Conservation (phyloP, 2,797 vertebrate genomes). For the Lophotriccus pileatus region DNA sequence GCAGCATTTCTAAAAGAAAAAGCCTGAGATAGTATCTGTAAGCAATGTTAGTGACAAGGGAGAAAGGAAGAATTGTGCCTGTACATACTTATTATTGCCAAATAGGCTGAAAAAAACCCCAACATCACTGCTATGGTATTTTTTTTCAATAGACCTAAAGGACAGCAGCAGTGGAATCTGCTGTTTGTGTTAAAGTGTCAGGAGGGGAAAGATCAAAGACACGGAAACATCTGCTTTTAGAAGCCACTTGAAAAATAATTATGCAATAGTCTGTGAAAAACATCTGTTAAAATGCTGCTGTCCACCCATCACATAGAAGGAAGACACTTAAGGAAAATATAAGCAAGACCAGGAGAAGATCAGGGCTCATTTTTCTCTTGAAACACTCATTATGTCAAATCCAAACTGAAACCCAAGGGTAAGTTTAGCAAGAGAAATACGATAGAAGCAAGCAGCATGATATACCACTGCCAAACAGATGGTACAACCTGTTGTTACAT, state of each 20-base stretch:
- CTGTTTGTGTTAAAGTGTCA: constrained; percentile 62
- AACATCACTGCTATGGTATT: constrained; percentile 17
- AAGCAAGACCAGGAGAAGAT: background rate
- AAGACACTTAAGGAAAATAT: constrained; percentile 15
- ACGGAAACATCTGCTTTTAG: constrained; percentile 58
- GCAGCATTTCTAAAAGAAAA: background rate
- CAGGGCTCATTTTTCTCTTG: background rate
- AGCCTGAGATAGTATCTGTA: constrained; percentile 5
- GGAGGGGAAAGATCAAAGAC: constrained; percentile 52
- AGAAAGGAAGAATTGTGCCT: background rate
- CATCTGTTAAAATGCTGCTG: constrained; percentile 49
- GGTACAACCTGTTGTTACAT: constrained; percentile 47
- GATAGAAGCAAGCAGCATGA: background rate
- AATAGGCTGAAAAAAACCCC: background rate
- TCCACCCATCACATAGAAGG: constrained; percentile 34
- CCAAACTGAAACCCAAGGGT: background rate
- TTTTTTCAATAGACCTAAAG: constrained; percentile 28
- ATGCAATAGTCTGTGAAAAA: constrained; percentile 58
- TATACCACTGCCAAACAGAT: background rate
- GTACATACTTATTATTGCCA: constrained; percentile 25
- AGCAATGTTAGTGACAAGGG: background rate
- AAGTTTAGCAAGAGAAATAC: background rate
- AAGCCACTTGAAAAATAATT: constrained; percentile 62
- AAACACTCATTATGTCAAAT: background rate
- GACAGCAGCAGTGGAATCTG: constrained; percentile 30